Evolutionary conservation across 2,113 vertebrate genomes (phyloP).

Genomic region (Oreochromis niloticus): DNA sequence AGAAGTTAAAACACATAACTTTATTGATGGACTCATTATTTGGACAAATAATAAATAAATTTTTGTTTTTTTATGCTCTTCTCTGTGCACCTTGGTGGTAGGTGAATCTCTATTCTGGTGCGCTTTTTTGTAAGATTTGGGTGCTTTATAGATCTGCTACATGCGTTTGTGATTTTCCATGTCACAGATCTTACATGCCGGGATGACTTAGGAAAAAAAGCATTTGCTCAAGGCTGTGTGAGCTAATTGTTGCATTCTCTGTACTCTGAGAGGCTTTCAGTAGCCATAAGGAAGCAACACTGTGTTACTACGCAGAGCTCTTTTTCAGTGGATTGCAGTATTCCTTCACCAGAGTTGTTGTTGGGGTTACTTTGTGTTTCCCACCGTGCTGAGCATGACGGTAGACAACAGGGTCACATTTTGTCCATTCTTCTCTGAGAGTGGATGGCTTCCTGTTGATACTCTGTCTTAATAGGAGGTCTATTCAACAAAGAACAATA

Average conservation of each 20-base stretch:
- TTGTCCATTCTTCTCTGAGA: slow-evolving; percentile 30
- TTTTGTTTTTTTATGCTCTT: background rate
- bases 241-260: slow-evolving; percentile 34
- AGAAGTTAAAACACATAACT: background rate
- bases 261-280: slow-evolving; percentile 54
- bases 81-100: background rate
- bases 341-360: background rate
- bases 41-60: accelerated
- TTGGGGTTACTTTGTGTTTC: slow-evolving; percentile 29
- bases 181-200: background rate
- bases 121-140: accelerated
- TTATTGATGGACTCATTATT: background rate
- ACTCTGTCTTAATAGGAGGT: background rate
- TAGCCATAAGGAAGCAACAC: slow-evolving; percentile 42
- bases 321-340: slow-evolving; percentile 25
- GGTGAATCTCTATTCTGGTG: background rate
- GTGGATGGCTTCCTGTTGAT: slow-evolving; percentile 53
- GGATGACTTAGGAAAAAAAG: background rate
- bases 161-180: background rate
- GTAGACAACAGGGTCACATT: slow-evolving; percentile 18
- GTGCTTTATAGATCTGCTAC: background rate
- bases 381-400: background rate
- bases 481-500: slow-evolving; percentile 40
- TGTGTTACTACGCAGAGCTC: slow-evolving; percentile 1
- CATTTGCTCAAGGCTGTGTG: background rate